Evolutionary conservation across 2,113 vertebrate species (phyloP).

Genomic region (Dermatemys mawii): DNA sequence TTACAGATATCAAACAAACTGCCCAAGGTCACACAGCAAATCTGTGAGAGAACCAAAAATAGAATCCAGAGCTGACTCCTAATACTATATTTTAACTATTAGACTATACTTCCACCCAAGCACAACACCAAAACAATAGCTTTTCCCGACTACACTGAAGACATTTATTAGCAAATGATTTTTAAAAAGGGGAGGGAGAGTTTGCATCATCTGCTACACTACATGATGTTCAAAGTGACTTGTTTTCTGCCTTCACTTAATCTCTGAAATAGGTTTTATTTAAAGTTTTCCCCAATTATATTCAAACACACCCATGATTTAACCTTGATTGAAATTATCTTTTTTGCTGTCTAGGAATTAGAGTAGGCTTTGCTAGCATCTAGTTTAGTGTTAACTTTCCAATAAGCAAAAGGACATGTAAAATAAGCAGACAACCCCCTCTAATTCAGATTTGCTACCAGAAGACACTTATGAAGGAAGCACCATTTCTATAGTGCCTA

Average conservation of each 20-base stretch:
- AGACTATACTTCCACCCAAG: neutral
- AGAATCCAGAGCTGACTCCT: neutral
- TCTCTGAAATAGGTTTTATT: neutral
- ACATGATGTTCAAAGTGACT: neutral
- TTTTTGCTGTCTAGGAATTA: neutral
- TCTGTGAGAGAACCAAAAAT: neutral
- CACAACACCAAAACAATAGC: neutral
- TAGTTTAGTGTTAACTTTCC: neutral
- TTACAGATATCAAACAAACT: neutral
- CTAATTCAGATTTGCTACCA: neutral
- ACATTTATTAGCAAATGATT: neutral
- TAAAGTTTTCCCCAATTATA: neutral
- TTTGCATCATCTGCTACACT: neutral
- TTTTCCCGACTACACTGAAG: neutral
- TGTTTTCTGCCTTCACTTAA: neutral
- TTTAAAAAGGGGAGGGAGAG: neutral
- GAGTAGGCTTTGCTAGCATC: neutral
- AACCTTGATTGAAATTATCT: neutral
- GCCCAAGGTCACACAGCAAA: neutral
- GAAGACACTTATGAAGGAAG: neutral
- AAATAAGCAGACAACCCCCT: neutral
- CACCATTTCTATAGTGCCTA: no score
- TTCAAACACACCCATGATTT: neutral
- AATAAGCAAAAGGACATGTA: neutral
- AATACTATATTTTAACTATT: neutral